Conservation (phyloP, 1,140 invertebrate species). For the Drosophila rhopaloa region DNA sequence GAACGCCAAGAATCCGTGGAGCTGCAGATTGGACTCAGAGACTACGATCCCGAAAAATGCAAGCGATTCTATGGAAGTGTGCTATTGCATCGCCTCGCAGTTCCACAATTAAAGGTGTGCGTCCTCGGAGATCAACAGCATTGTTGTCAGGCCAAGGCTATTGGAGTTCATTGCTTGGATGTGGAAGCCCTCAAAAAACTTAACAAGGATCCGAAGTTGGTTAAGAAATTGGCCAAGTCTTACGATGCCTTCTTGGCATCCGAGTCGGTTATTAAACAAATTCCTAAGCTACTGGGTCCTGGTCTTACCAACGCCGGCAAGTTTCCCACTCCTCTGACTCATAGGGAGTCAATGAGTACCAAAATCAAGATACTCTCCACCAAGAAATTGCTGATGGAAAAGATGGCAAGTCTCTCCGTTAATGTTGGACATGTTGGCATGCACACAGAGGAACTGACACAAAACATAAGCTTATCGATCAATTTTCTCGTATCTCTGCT, state of each 20-base stretch:
- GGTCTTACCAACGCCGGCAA: conserved; percentile 16
- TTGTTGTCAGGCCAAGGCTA: conserved; percentile 7
- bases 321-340: conserved; percentile 5
- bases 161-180: conserved; percentile 8
- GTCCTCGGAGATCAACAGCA: conserved; percentile 17
- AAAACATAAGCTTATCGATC: conserved; percentile 12
- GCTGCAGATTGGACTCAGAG: conserved; percentile 18
- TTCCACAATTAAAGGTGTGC: conserved; percentile 15
- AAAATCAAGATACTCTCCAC: conserved; percentile 13
- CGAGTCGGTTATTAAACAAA: conserved; percentile 10
- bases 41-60: conserved; percentile 9
- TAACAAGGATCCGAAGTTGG: conserved; percentile 3
- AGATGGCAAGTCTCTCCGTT: conserved; percentile 7
- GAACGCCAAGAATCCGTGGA: conserved; percentile 1
- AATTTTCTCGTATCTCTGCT: conserved; percentile 18
- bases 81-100: conserved; percentile 11
- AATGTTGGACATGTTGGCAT: conserved; percentile 17
- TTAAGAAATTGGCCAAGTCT: conserved; percentile 3
- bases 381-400: neutral
- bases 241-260: conserved; percentile 15
- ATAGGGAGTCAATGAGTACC: conserved; percentile 9
- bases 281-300: neutral
- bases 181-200: conserved; percentile 1
- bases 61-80: conserved; percentile 13
- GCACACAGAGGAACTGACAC: neutral